Evolutionary conservation across 2,888 invertebrate species (phyloP).

Genomic region (Tiphia femorata): DNA sequence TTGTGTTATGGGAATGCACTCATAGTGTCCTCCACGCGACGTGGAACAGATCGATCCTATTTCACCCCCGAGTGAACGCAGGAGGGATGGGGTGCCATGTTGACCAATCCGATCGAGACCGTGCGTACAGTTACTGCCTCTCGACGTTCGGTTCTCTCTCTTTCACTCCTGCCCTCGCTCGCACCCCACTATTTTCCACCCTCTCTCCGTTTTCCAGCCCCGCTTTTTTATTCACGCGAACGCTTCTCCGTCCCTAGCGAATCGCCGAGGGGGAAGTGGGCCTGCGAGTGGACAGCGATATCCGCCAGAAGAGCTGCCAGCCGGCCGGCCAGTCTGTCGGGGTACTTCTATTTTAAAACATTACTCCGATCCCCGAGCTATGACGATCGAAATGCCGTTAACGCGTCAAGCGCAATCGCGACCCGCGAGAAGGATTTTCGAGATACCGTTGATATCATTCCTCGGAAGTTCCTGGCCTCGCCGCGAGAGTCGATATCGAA

Average conservation of each 20-base stretch:
- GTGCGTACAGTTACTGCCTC: constrained; percentile 8
- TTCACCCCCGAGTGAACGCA: constrained; percentile 40
- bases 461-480: no score
- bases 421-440: no score
- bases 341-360: no score
- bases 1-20: constrained; percentile 34
- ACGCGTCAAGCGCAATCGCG: no score
- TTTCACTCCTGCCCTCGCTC: background rate
- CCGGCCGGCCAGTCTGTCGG: no score
- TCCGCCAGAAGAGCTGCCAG: no score
- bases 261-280: background rate
- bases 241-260: background rate
- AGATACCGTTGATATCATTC: background rate
- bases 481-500: no score
- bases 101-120: constrained; percentile 27
- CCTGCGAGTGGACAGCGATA: background rate
- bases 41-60: constrained; percentile 38
- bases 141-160: constrained; percentile 1
- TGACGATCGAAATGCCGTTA: no score
- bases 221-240: constrained; percentile 1
- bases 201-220: constrained; percentile 4
- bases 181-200: background rate
- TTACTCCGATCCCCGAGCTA: no score
- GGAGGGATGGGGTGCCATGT: constrained; percentile 13
- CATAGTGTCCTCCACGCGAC: constrained; percentile 24